These are phyloP conservation scores for Latrodectus elegans DNA, from an alignment of 2,888 invertebrate species.

Conservation along the genomic window DNA sequence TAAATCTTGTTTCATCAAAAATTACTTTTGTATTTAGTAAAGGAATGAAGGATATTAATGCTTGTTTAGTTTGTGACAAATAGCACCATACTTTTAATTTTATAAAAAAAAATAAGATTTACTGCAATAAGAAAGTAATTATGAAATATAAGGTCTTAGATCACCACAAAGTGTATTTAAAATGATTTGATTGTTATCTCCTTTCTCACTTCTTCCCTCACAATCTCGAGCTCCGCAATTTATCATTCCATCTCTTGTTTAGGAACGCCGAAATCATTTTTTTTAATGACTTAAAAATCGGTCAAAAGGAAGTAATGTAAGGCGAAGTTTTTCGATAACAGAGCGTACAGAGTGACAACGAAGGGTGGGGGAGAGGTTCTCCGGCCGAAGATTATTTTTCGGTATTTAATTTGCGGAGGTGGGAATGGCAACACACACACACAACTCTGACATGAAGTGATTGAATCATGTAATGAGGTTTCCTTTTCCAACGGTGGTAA, in stretches of 20 bases:
- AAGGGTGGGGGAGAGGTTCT: slow-evolving; percentile 25
- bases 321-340: slow-evolving; percentile 14
- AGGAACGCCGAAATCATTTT: slow-evolving; percentile 11
- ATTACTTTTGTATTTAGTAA: too few relatives aligned
- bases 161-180: too few relatives aligned
- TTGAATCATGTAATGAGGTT: slow-evolving; percentile 54
- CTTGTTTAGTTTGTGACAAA: too few relatives aligned
- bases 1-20: too few relatives aligned
- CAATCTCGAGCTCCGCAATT: background rate
- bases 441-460: slow-evolving; percentile 23
- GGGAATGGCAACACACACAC: slow-evolving; percentile 33
- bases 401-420: slow-evolving; percentile 53
- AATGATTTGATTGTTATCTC: too few relatives aligned
- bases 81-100: too few relatives aligned
- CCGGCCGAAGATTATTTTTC: slow-evolving; percentile 31
- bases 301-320: slow-evolving; percentile 34
- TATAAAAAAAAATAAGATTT: too few relatives aligned
- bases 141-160: too few relatives aligned
- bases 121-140: too few relatives aligned
- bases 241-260: background rate
- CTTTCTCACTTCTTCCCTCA: background rate
- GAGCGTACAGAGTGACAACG: slow-evolving; percentile 26
- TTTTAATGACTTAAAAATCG: slow-evolving; percentile 39
- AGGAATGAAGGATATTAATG: too few relatives aligned
- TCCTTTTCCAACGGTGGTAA: background rate